These are phyloP conservation scores for Stigmatopora nigra DNA, from an alignment of 2,113 vertebrate species.

Conservation along the genomic window DNA sequence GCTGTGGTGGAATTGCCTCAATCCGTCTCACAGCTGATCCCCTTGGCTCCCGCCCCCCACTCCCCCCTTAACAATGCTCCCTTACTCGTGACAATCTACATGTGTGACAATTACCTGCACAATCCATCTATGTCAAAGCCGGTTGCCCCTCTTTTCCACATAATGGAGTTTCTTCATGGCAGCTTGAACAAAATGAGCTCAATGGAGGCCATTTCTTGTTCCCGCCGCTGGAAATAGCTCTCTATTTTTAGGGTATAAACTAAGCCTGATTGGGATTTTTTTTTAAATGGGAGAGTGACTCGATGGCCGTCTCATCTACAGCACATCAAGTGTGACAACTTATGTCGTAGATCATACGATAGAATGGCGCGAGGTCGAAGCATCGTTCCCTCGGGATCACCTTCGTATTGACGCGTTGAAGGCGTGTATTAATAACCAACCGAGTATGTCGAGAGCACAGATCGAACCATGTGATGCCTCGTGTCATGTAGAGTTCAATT, in stretches of 20 bases:
- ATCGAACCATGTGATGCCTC: slow-evolving; percentile 17
- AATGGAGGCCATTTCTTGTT: slow-evolving; percentile 50
- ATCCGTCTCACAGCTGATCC: slow-evolving; percentile 72
- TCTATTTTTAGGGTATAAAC: slow-evolving; percentile 55
- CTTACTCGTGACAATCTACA: slow-evolving; percentile 69
- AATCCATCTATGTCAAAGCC: slow-evolving; percentile 56
- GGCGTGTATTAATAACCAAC: slow-evolving; percentile 18
- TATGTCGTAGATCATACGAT: slow-evolving; percentile 28
- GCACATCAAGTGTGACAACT: slow-evolving; percentile 30
- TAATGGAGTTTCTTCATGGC: slow-evolving; percentile 56
- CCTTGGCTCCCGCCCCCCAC: slow-evolving; percentile 40
- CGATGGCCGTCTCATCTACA: slow-evolving; percentile 28
- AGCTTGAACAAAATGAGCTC: slow-evolving; percentile 47
- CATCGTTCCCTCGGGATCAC: slow-evolving; percentile 28
- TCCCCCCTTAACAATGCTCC: slow-evolving; percentile 50
- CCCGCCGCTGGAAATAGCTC: slow-evolving; percentile 26
- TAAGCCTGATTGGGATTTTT: slow-evolving; percentile 40
- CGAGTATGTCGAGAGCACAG: slow-evolving; percentile 8
- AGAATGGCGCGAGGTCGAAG: slow-evolving; percentile 19
- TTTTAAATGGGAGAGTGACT: slow-evolving; percentile 24
- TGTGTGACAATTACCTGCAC: slow-evolving; percentile 67
- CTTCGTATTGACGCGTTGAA: slow-evolving; percentile 21
- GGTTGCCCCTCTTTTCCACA: slow-evolving; percentile 41
- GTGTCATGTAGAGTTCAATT: slow-evolving; percentile 28
- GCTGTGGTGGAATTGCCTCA: slow-evolving; percentile 66